phyloP scores from a whole-genome alignment of 2,797 vertebrate genomes.

The Centropyge bicolor region DNA sequence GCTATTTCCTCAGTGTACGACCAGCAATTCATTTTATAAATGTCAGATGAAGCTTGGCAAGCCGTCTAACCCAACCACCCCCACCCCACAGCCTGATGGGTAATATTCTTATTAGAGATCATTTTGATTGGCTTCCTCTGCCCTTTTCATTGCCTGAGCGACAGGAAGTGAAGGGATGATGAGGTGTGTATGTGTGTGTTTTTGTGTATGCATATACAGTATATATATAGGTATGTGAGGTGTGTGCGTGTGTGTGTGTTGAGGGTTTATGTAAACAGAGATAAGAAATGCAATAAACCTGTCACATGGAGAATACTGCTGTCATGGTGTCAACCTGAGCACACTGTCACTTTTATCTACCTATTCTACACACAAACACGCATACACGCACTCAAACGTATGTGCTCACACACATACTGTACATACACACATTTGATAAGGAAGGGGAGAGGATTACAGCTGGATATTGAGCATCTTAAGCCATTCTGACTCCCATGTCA shows the following conservation, averaged over 20 bases:
- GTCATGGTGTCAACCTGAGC: conserved; percentile 70
- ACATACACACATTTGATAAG: conserved; percentile 44
- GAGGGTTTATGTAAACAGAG: conserved; percentile 79
- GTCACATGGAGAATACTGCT: conserved; percentile 79
- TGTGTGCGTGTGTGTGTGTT: conserved; percentile 37
- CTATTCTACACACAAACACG: conserved; percentile 41
- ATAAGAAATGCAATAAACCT: conserved; percentile 88
- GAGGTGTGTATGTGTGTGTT: conserved; percentile 5
- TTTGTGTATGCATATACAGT: neutral
- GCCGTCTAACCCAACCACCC: conserved; percentile 36
- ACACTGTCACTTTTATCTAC: conserved; percentile 65
- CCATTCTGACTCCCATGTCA: conserved; percentile 52
- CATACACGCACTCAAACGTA: conserved; percentile 23
- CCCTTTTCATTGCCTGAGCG: conserved; percentile 82
- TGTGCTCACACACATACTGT: neutral
- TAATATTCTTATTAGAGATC: conserved; percentile 84
- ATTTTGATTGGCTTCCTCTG: conserved; percentile 81
- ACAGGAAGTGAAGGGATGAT: conserved; percentile 61
- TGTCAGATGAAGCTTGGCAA: conserved; percentile 78
- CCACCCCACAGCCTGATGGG: conserved; percentile 62
- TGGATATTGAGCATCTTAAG: conserved; percentile 63
- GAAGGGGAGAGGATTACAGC: conserved; percentile 55
- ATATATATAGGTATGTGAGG: neutral
- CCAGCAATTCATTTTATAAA: conserved; percentile 80
- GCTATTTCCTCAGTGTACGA: conserved; percentile 57